Base-by-base conservation (phyloP, 2,113 vertebrate species). In the Chamaetylas fuelleborni region DNA sequence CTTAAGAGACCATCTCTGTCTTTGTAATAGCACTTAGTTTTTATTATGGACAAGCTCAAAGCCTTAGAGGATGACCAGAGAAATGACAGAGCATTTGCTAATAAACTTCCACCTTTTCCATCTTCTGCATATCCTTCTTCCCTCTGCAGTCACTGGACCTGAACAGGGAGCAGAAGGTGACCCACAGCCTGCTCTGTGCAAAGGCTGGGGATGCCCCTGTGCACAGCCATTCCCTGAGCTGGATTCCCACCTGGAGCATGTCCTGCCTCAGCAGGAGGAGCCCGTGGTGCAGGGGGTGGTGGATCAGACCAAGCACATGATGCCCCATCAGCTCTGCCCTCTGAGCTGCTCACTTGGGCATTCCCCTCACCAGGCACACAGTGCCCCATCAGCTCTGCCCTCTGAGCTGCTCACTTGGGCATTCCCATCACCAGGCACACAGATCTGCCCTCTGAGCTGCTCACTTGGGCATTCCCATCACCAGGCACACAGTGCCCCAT, bases 111-210 rank as follows among this genome's bases (percentile, higher is more conserved):
- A 12, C 14, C 9, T 51, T 47, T 43, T 81, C 70, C 24, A 31
- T 82, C 24, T 60, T 67, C 38, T 87, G 11, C 31, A 4, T 31
- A 6, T 12, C 11, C 8, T 12, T 42, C 40, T 72, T 64, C 28
- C 47, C 56, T 53, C 24, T 40, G 34, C 34, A 42, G 53, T 61
- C 40, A 5, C 8, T 23, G 65, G 40, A 24, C 51, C 19, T 12
- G 56, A 64, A n/a, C 31, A 72, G 43, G 70, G 51, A 74, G 40
- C 4, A 42, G 47, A 57, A 62, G 34, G 42, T 57, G 65, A 47
- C 47, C 47, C 1, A 1, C 8, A 33, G 2, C 9, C 40, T 47
- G 25, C n/a, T 66, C 13, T 0, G 0, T 56, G 20, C 40, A 7
- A 12, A 25, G 62, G 64, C 38, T 28, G 84, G 31, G 48, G 87